Percentiles rank a stretch among this genome's conserved stretches.
Evolutionary conservation across 2,113 vertebrate genomes (phyloP).

Genomic region (Myotis davidii): DNA sequence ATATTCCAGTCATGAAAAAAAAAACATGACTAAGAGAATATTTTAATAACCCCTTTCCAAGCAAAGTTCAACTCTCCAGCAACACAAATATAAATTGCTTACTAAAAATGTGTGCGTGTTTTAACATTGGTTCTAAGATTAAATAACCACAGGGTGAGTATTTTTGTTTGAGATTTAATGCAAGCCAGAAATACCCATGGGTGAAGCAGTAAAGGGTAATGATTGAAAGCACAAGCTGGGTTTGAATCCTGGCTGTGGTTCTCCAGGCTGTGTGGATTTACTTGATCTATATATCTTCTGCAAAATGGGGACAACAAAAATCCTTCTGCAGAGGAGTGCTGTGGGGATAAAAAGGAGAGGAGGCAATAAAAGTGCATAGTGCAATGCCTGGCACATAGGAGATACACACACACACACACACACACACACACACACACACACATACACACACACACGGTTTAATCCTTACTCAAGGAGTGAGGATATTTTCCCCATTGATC

Average conservation of each 20-base stretch:
- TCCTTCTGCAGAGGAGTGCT: background rate
- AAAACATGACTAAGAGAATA: constrained; percentile 53
- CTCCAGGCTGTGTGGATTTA: background rate
- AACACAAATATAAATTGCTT: constrained; percentile 28
- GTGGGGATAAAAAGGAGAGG: background rate
- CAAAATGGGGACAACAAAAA: constrained; percentile 10
- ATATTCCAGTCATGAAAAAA: constrained; percentile 14
- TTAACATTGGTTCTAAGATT: constrained; percentile 24
- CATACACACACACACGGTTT: no score
- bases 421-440: no score
- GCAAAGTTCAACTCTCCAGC: constrained; percentile 21
- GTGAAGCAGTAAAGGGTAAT: background rate
- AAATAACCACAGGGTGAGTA: constrained; percentile 28
- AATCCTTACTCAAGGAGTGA: no score
- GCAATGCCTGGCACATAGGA: background rate
- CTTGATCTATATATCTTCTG: background rate
- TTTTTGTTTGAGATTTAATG: constrained; percentile 43
- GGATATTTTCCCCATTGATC: no score
- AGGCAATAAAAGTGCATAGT: background rate
- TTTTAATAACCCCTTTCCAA: background rate
- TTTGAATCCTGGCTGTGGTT: background rate
- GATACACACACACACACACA: no score
- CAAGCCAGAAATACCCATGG: background rate
- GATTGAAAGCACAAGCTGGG: background rate
- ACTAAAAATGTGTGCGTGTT: background rate